A percentile compares a stretch with the other conserved stretches of the same genome.
Conservation (phyloP, 2,113 vertebrate species). For the Neotoma lepida region DNA sequence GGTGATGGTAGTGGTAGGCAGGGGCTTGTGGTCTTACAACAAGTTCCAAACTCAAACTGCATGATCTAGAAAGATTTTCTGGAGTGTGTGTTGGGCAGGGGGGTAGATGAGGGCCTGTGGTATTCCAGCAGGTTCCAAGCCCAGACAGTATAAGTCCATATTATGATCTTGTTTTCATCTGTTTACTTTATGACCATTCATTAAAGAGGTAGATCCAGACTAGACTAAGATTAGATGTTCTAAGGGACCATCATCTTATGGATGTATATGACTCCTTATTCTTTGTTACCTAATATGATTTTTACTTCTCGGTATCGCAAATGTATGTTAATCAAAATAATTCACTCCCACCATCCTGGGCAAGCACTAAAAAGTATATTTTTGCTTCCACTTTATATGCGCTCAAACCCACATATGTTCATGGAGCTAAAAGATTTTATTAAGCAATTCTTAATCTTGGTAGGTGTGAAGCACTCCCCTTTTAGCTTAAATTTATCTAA, state of each 20-base stretch:
- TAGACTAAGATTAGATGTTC: neutral
- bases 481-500: conserved; percentile 10
- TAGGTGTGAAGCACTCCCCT: neutral
- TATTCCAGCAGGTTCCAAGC: neutral
- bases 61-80: neutral
- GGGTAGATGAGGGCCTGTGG: neutral
- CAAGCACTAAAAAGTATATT: neutral
- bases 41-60: neutral
- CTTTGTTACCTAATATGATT: neutral
- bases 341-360: neutral
- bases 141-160: neutral
- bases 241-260: neutral
- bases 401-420: neutral
- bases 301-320: neutral
- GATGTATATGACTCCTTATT: neutral
- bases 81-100: neutral
- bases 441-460: neutral
- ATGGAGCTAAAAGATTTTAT: neutral
- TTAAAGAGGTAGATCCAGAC: neutral
- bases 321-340: neutral
- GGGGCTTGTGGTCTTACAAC: neutral
- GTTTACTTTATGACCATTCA: neutral
- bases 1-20: too few relatives aligned
- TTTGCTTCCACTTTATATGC: neutral
- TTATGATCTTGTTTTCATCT: neutral